phyloP scores from a whole-genome alignment of 2,113 vertebrate species.

The Corydoras maculifer region DNA sequence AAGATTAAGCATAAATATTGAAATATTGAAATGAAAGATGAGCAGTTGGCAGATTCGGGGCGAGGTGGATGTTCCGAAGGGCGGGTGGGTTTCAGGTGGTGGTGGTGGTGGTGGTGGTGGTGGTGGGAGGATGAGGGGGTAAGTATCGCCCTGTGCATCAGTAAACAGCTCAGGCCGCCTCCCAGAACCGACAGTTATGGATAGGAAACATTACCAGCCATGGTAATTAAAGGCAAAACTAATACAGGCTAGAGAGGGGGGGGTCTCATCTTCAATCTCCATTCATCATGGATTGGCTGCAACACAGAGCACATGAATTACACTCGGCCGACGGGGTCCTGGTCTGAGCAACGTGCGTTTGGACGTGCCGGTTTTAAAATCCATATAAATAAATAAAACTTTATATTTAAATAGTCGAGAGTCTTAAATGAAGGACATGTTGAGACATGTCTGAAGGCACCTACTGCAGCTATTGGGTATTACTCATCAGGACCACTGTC shows the following conservation, averaged over 20 bases:
- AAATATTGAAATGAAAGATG: slow-evolving; percentile 83
- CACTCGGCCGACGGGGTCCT: slow-evolving; percentile 41
- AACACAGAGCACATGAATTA: slow-evolving; percentile 69
- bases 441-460: too few species aligned
- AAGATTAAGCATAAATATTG: slow-evolving; percentile 77
- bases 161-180: slow-evolving; percentile 82
- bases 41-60: slow-evolving; percentile 53
- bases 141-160: slow-evolving; percentile 67
- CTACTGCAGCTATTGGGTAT: too few species aligned
- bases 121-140: slow-evolving; percentile 54
- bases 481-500: too few species aligned
- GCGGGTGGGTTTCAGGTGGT: slow-evolving; percentile 55
- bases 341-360: slow-evolving; percentile 21
- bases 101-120: slow-evolving; percentile 57
- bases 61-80: slow-evolving; percentile 43
- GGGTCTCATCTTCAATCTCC: slow-evolving; percentile 70
- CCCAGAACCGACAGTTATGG: slow-evolving; percentile 80
- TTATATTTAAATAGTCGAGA: too few species aligned
- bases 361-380: too few species aligned
- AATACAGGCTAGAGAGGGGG: slow-evolving; percentile 71
- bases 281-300: slow-evolving; percentile 75
- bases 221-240: slow-evolving; percentile 89
- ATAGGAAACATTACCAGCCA: slow-evolving; percentile 82
- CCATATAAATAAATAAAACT: too few species aligned
- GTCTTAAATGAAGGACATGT: too few species aligned